Percentiles rank a stretch among this genome's conserved stretches.
These are phyloP conservation scores for Leistus spinibarbis DNA, from an alignment of 2,888 invertebrate species.

Conservation along the genomic window DNA sequence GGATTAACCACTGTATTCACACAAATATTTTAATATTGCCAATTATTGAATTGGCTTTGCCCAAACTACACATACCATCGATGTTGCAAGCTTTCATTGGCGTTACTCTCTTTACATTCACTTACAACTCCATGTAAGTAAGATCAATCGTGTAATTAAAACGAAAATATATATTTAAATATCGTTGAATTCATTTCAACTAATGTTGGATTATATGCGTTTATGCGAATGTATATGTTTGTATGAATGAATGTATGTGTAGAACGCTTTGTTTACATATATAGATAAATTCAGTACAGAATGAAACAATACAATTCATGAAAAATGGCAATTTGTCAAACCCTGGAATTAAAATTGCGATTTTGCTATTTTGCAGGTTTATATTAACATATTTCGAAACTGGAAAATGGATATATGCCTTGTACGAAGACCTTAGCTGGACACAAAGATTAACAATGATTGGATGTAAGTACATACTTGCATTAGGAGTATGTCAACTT, in stretches of 20 bases:
- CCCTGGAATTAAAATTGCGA: no score
- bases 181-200: no score
- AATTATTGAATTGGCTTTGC: slow-evolving; percentile 45
- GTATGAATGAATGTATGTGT: no score
- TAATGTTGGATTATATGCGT: no score
- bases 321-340: no score
- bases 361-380: slow-evolving; percentile 44
- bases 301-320: no score
- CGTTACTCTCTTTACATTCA: slow-evolving; percentile 25
- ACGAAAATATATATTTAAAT: no score
- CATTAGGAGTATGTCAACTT: slow-evolving; percentile 13
- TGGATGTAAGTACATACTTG: slow-evolving; percentile 19
- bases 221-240: no score
- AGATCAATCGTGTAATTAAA: no score
- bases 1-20: slow-evolving; percentile 51
- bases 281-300: no score
- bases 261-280: no score
- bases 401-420: slow-evolving; percentile 49
- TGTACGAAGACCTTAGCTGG: slow-evolving; percentile 46
- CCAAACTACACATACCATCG: slow-evolving; percentile 42
- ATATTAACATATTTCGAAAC: slow-evolving; percentile 46
- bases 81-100: slow-evolving; percentile 30
- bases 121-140: slow-evolving; percentile 40
- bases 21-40: slow-evolving; percentile 47
- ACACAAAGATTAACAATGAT: slow-evolving; percentile 41